phyloP scores from a whole-genome alignment of 2,113 vertebrate species.

The Semicossyphus pulcher region DNA sequence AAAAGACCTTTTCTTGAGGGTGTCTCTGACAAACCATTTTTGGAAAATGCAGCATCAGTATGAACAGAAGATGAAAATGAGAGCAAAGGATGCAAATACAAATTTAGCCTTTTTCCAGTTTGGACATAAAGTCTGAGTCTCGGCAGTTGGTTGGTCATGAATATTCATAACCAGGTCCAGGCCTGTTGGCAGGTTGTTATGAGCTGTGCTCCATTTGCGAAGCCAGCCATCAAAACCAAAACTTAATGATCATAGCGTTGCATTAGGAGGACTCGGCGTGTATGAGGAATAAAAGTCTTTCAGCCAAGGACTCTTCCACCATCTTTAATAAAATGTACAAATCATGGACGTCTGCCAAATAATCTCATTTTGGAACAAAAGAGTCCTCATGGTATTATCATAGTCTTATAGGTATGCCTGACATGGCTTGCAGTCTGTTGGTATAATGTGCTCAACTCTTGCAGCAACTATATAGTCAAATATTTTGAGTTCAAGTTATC shows the following conservation, averaged over 20 bases:
- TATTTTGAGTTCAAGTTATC: neutral
- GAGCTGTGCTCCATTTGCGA: constrained; percentile 63
- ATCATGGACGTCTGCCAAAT: neutral
- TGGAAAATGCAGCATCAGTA: constrained; percentile 1
- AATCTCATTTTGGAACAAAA: neutral
- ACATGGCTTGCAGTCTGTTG: neutral
- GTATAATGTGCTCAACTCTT: neutral
- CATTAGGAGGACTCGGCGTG: constrained; percentile 30
- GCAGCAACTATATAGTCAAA: neutral
- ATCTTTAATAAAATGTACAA: neutral
- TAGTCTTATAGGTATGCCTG: neutral
- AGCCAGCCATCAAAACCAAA: constrained; percentile 61
- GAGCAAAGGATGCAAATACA: constrained; percentile 13
- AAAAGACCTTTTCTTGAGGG: neutral
- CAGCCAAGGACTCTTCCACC: constrained; percentile 10
- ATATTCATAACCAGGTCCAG: constrained; percentile 57
- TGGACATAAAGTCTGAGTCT: constrained; percentile 48
- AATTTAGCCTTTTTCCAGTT: constrained; percentile 27
- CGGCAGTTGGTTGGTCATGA: constrained; percentile 48
- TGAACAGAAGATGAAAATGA: constrained; percentile 13
- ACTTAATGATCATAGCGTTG: constrained; percentile 50
- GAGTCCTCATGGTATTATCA: too few species aligned
- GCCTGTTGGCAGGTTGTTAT: constrained; percentile 63
- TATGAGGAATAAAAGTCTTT: constrained; percentile 19
- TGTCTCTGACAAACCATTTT: neutral